Evolutionary conservation across 1,140 invertebrate genomes (phyloP), one percentile per base, ranked within the genome.

Genomic region (Pachyrhynchus sulphureomaculatus): DNA sequence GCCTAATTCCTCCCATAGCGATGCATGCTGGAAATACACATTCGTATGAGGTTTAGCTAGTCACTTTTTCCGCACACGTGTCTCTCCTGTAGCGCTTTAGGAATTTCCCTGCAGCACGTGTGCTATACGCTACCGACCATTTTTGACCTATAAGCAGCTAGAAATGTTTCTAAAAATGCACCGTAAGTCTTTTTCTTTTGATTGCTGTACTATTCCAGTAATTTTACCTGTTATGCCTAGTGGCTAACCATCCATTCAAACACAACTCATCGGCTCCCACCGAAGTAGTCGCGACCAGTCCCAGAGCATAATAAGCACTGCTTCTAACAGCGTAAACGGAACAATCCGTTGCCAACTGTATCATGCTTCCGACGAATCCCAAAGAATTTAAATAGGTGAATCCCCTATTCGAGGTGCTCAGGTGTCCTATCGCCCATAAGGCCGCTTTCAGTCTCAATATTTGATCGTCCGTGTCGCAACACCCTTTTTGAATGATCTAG

Each of bases 381-480:
- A 73, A 67, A 3, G 54, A 47, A 32, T 54, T 82, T 12, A 96
- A 76, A 62, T 89, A 84, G 26, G 86, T 81, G 10, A 93, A 79
- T 0, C 93, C 94, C 44, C 83, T 80, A 0, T 79, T 74, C 15
- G 91, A 90, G 0, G 87, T 88, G 2, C 89, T 90, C 15, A 91
- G 81, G 73, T 95, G 92, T 10, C 91, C 91, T 21, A 95, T 76
- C 6, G 89, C 88, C 95, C 95, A 98, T 0, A 98, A 74, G 0
- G 93, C 90, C 17, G 92, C 84, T 75, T 98, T 98, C 12, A 96
- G 74, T 52, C 88, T 83, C 1, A 89, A 74, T 23, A 89, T 84
- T 66, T 88, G 85, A 52, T 82, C 78, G 39, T 88, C 84, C 1
- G 82, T 82, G 1, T 75, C 68, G 68, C 84, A 88, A 33, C 80